Evolutionary conservation across 2,888 invertebrate genomes (phyloP).

Genomic region (Synergus umbraculus): DNA sequence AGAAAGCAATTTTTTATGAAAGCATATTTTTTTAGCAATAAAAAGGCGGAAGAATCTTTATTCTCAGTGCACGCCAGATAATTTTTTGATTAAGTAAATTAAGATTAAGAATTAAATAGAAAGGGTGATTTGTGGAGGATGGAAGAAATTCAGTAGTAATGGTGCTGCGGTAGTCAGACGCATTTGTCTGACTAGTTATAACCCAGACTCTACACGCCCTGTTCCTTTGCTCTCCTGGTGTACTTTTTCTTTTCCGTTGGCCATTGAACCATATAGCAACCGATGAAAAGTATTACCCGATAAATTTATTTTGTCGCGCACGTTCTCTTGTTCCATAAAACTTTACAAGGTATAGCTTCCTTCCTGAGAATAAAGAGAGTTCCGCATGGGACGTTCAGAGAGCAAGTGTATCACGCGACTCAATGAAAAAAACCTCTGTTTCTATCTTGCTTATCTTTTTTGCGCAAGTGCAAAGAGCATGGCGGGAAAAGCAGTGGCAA

Average conservation of each 20-base stretch:
- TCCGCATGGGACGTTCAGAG: neutral
- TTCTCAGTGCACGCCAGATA: too few relatives aligned
- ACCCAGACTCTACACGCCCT: constrained; percentile 19
- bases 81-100: neutral
- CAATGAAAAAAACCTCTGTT: constrained; percentile 12
- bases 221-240: neutral
- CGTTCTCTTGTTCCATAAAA: constrained; percentile 13
- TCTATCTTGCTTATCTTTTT: constrained; percentile 7
- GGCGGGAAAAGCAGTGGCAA: constrained; percentile 46
- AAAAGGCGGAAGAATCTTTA: too few relatives aligned
- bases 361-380: constrained; percentile 2
- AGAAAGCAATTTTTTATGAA: too few relatives aligned
- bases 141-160: neutral
- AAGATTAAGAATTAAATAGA: neutral
- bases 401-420: neutral
- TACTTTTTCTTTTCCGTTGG: constrained; percentile 11
- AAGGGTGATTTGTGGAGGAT: neutral
- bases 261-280: constrained; percentile 7
- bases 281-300: constrained; percentile 25
- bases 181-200: constrained; percentile 24
- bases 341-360: constrained; percentile 2
- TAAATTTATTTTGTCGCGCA: constrained; percentile 36
- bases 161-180: constrained; percentile 27
- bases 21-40: too few relatives aligned
- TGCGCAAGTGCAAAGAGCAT: constrained; percentile 40